A percentile compares a stretch with the other conserved stretches of the same genome.
Evolutionary conservation across 2,113 vertebrate species (phyloP).

Genomic region (Nycticebus coucang): DNA sequence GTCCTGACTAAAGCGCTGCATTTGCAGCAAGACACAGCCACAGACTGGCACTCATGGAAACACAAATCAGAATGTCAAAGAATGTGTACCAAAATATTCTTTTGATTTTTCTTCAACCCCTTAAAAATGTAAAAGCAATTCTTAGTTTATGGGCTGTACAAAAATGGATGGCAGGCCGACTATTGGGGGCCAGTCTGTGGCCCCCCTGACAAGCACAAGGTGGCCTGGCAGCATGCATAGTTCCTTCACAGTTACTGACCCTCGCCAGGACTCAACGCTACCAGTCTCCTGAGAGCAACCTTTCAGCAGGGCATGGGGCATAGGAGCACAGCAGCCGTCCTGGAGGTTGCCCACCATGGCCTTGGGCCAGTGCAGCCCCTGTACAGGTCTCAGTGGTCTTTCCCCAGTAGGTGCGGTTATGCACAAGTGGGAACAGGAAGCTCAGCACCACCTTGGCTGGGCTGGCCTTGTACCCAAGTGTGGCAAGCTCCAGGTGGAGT

Average conservation of each 20-base stretch:
- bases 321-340: not conserved
- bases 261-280: not conserved
- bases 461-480: not conserved
- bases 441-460: fast-evolving
- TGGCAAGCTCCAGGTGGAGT: not conserved
- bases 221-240: too few relatives aligned
- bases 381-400: not conserved
- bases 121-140: not conserved
- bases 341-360: not conserved
- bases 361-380: not conserved
- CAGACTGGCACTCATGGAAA: not conserved
- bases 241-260: not conserved
- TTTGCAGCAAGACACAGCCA: not conserved
- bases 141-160: not conserved
- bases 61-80: not conserved
- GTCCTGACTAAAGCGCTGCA: not conserved
- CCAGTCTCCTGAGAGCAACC: not conserved
- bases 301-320: not conserved
- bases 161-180: not conserved
- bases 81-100: not conserved
- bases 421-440: not conserved
- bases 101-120: not conserved
- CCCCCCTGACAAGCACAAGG: too few relatives aligned
- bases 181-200: not conserved
- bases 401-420: not conserved